Evolutionary conservation across 2,888 invertebrate genomes (phyloP), one percentile per base, ranked within the genome.

Genomic region (Coleophora deauratella): DNA sequence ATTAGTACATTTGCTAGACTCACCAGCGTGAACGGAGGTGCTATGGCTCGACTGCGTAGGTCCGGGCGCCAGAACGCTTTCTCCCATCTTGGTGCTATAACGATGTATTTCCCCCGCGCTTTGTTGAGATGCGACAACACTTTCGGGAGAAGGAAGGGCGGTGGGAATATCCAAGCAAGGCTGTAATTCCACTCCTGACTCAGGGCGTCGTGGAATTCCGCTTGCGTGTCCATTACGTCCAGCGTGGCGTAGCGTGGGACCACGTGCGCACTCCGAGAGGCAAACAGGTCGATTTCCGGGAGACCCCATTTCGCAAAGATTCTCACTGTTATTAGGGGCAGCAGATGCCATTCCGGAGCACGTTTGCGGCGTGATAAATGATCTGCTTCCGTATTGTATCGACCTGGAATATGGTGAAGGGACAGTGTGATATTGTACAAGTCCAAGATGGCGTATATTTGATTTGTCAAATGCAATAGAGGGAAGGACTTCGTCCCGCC

Each of bases 21-120:
- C 9, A 8, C 2, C 1, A 43, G 4, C 7, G 32, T 32, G n/a
- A 40, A 35, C 1, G 43, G 39, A 9, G 35, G 11, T 1, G 13
- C 9, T 7, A 35, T 14, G 3, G 44, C 38, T 30, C 50, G 34
- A 3, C 38, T 35, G 42, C 45, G 44, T 8, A 56, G 42, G 33
- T 57, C 54, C 21, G 53, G 40, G 39, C 51, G 47, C n/a, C n/a
- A n/a, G n/a, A n/a, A n/a, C n/a, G n/a, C n/a, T n/a, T n/a, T n/a
- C n/a, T n/a, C n/a, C n/a, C 56, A 57, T 21, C 38, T 12, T 10
- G 35, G 37, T 0, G 41, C 43, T 39, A 47, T 32, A 27, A 44
- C 37, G 4, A 47, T 15, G 37, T 38, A 49, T 12, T 11, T 15
- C 12, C 47, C 47, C 32, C 21, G 21, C 0, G 46, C 38, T 13